Evolutionary conservation across 2,113 vertebrate genomes (phyloP).

Genomic region (Indicator maculatus): DNA sequence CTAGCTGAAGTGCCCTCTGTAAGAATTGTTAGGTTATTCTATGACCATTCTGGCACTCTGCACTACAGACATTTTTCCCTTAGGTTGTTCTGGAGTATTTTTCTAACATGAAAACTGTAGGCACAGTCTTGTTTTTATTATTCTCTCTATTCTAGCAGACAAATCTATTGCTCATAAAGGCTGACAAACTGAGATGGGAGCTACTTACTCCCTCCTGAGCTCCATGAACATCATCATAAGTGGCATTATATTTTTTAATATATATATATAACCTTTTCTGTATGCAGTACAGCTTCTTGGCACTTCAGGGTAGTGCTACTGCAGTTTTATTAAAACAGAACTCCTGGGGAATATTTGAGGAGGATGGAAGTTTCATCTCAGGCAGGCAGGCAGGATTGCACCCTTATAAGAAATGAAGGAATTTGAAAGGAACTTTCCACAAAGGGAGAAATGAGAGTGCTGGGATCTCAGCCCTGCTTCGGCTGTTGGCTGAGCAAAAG

Average conservation of each 20-base stretch:
- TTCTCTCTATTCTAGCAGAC: not conserved
- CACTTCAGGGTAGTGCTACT: slow-evolving; percentile 13
- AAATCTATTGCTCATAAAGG: slow-evolving; percentile 28
- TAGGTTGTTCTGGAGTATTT: not conserved
- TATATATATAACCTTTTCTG: slow-evolving; percentile 34
- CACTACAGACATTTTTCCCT: not conserved
- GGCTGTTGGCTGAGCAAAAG: not conserved
- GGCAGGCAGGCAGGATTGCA: not conserved
- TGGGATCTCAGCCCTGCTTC: not conserved
- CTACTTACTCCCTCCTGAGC: slow-evolving; percentile 13
- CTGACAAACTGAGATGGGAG: slow-evolving; percentile 21
- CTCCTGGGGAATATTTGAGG: slow-evolving; percentile 17
- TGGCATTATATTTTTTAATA: slow-evolving; percentile 21
- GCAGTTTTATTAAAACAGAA: slow-evolving; percentile 46
- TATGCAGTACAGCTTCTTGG: slow-evolving; percentile 44
- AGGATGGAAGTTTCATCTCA: slow-evolving; percentile 21
- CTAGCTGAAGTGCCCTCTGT: not conserved
- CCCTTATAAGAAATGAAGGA: not conserved
- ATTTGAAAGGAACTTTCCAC: slow-evolving; percentile 3
- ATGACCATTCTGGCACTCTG: not conserved
- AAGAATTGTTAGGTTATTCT: not conserved
- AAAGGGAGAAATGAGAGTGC: not conserved
- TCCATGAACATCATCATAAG: slow-evolving; percentile 37
- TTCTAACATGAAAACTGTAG: not conserved
- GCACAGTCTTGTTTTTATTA: not conserved